A percentile compares a stretch with the other conserved stretches of the same genome.
phyloP scores from a whole-genome alignment of 2,888 invertebrate genomes.

The Creontiades dilutus region DNA sequence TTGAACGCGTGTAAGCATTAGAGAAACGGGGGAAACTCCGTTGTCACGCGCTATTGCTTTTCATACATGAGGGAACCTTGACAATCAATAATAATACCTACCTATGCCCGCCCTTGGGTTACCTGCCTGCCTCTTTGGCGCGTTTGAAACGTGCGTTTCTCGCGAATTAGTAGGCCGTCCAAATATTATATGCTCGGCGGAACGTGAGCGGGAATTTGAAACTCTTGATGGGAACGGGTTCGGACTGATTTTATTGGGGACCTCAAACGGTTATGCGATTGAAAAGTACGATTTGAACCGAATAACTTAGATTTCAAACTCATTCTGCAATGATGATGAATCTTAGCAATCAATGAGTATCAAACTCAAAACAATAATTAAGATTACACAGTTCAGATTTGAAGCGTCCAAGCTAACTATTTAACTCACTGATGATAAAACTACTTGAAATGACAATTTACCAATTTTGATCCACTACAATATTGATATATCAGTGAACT shows the following conservation, averaged over 20 bases:
- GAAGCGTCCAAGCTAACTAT: no score
- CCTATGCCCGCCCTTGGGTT: constrained; percentile 43
- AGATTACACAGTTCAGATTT: no score
- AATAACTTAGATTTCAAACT: no score
- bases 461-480: no score
- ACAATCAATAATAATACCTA: constrained; percentile 69
- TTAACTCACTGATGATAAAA: no score
- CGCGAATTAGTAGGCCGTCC: constrained; percentile 50
- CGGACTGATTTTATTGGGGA: background rate
- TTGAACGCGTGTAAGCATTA: constrained; percentile 69
- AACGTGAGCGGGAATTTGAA: constrained; percentile 51
- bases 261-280: background rate
- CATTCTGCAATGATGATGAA: no score
- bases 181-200: constrained; percentile 59
- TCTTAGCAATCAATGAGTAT: no score
- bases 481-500: no score
- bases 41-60: constrained; percentile 70
- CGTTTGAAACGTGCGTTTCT: constrained; percentile 50
- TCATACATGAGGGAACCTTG: constrained; percentile 68
- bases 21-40: constrained; percentile 64
- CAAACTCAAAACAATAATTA: no score
- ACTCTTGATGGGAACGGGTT: constrained; percentile 35
- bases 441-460: no score
- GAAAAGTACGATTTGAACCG: background rate
- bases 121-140: constrained; percentile 57